A percentile compares a stretch with the other conserved stretches of the same genome.
phyloP scores from a whole-genome alignment of 2,888 invertebrate species.

The Lampropteryx suffumata region DNA sequence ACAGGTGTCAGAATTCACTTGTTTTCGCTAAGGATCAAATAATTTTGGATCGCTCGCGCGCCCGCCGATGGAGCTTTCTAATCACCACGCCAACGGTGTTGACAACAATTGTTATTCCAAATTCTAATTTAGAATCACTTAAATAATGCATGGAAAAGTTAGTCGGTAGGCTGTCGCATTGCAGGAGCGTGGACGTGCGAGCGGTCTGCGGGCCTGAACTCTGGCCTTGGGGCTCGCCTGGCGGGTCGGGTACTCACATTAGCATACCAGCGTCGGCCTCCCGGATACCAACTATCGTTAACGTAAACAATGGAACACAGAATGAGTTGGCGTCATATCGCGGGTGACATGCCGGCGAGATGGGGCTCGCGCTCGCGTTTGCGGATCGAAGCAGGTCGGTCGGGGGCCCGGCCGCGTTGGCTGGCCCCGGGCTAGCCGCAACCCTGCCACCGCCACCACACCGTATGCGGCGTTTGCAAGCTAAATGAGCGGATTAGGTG shows the following conservation, averaged over 20 bases:
- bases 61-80: constrained; percentile 22
- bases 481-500: constrained; percentile 75
- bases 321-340: constrained; percentile 64
- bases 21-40: constrained; percentile 15
- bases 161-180: constrained; percentile 63
- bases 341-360: constrained; percentile 63
- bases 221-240: background rate
- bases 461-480: constrained; percentile 75
- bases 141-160: constrained; percentile 31
- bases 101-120: constrained; percentile 6
- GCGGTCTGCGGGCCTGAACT: constrained; percentile 14
- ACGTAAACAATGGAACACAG: constrained; percentile 77
- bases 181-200: constrained; percentile 54
- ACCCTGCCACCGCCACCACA: constrained; percentile 66
- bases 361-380: constrained; percentile 32
- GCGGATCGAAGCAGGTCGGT: constrained; percentile 64
- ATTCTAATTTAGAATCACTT: constrained; percentile 20
- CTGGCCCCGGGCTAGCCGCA: constrained; percentile 70
- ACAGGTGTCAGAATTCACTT: background rate
- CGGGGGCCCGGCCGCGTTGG: constrained; percentile 63
- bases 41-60: constrained; percentile 16
- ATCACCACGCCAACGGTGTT: constrained; percentile 9
- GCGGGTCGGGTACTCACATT: constrained; percentile 69
- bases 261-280: constrained; percentile 79
- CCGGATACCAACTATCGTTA: constrained; percentile 76